Evolutionary conservation across 2,888 invertebrate genomes (phyloP), one percentile per base, ranked within the genome.

Genomic region (Alentia gelatinosa): DNA sequence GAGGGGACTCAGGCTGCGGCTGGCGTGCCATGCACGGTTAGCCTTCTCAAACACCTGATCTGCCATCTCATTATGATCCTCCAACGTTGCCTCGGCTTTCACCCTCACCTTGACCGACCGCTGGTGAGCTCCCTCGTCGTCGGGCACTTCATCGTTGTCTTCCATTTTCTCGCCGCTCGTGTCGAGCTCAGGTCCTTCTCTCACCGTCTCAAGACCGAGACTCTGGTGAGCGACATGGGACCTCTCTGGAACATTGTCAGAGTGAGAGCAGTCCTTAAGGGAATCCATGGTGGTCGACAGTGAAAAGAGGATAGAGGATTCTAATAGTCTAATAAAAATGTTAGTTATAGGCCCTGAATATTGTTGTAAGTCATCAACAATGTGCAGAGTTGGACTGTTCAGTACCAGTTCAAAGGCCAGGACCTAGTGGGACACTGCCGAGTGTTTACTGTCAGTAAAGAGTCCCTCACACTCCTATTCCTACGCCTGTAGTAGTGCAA

Each of bases 221-320:
- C 23, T 3, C 39, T 39, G 79, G 3, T 37, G 23, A 12, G 37
- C 79, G 23, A 19, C 37, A 79, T 35, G 0, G 4, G 79, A 39
- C 79, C 79, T 79, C 3, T 37, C 39, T 79, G 79, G 37, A 79
- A 79, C 37, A 79, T 79, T 68, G 26, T 26, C 68, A 68, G 68
- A n/a, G 30, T 30, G 26, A 12, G 26, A 68, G 30, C 26, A 30
- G 26, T 30, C 68, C 26, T 68, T 68, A 30, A 68, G 23, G 26
- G 68, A 68, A 68, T 68, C 33, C 68, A 68, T 68, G 26, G 4
- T 68, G 12, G 30, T 68, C 1, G 47, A 19, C 47, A 47, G 47
- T 12, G 47, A 47, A 47, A 7, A 47, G n/a, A n/a, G n/a, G n/a
- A n/a, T n/a, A n/a, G n/a, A n/a, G n/a, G n/a, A n/a, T n/a, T n/a